These are phyloP conservation scores for Labeo calbasu DNA, from an alignment of 2,797 vertebrate species.

Conservation along the genomic window DNA sequence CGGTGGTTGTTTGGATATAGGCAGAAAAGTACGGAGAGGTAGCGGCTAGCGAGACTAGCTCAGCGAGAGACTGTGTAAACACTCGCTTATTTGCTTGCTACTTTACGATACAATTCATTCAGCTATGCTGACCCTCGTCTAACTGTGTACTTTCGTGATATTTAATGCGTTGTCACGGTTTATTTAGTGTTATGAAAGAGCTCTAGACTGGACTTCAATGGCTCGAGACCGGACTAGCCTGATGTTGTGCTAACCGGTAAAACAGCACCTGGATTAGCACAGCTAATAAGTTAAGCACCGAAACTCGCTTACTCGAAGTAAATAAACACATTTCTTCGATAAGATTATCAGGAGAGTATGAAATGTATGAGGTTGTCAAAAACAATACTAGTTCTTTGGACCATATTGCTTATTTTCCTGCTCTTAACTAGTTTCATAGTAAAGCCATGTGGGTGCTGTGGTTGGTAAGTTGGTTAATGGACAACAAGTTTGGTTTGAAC, in stretches of 20 bases:
- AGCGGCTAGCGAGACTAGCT: constrained; percentile 49
- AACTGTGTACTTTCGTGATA: neutral
- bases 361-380: neutral
- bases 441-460: neutral
- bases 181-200: neutral
- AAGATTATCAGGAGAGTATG: neutral
- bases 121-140: neutral
- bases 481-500: neutral
- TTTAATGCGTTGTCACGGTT: constrained; percentile 2
- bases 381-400: neutral
- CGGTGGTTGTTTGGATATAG: constrained; percentile 8
- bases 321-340: neutral
- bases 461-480: neutral
- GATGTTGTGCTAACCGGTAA: constrained; percentile 42
- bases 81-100: neutral
- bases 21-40: constrained; percentile 48
- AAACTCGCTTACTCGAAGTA: neutral
- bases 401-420: neutral
- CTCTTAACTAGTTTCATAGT: neutral
- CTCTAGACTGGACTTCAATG: neutral
- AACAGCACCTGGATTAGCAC: constrained; percentile 39
- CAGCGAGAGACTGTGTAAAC: constrained; percentile 29
- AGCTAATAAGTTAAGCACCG: constrained; percentile 30
- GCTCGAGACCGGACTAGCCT: constrained; percentile 24
- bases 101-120: neutral